These are phyloP conservation scores for Lepilemur septentrionalis DNA, from an alignment of 2,797 vertebrate species.

Conservation along the genomic window DNA sequence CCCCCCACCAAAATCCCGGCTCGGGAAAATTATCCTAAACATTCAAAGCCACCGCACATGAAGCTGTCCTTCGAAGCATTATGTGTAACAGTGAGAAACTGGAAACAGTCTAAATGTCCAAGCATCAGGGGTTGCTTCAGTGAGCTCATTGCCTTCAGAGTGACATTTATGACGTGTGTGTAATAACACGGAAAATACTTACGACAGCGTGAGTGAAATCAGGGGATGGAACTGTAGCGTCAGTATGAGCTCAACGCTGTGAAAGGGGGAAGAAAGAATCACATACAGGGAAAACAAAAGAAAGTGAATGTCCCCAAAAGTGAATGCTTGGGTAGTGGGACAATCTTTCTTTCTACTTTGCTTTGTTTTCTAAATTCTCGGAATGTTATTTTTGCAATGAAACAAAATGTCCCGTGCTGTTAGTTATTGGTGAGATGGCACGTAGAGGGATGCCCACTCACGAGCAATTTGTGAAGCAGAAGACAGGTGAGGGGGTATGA, in stretches of 20 bases:
- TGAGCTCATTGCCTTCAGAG: neutral
- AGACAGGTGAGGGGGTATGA: neutral
- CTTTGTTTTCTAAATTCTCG: neutral
- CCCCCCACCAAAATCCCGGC: neutral
- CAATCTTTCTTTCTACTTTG: neutral
- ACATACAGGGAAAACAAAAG: neutral
- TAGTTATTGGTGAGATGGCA: neutral
- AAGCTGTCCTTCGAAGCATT: neutral
- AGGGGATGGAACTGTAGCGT: neutral
- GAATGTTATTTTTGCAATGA: neutral
- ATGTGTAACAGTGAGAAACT: neutral
- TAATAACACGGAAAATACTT: slow-evolving; percentile 46
- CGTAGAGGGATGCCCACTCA: accelerated
- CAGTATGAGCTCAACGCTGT: neutral
- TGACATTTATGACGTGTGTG: neutral
- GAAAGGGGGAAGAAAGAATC: neutral
- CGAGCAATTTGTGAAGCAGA: neutral
- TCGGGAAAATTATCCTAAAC: neutral
- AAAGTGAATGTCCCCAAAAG: neutral
- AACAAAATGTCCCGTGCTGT: too few species aligned
- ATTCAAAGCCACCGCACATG: neutral
- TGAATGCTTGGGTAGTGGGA: neutral
- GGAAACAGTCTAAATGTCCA: neutral
- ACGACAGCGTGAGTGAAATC: neutral
- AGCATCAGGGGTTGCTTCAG: neutral